A percentile compares a stretch with the other conserved stretches of the same genome.
Conservation (phyloP, 2,797 vertebrate species). For the Semaprochilodus insignis region DNA sequence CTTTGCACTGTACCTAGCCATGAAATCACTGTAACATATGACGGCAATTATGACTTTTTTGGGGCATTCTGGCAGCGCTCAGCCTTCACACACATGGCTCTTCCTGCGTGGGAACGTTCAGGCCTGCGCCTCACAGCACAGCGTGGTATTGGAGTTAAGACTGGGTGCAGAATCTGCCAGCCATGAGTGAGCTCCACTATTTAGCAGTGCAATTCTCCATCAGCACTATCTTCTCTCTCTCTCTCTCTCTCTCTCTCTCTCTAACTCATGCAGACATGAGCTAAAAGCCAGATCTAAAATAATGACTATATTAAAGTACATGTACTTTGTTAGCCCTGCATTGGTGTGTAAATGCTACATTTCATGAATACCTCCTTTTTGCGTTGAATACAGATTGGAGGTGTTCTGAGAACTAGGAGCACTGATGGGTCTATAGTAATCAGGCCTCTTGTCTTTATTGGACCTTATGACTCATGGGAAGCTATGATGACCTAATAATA, state of each 20-base stretch:
- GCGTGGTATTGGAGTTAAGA: conserved; percentile 61
- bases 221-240: conserved; percentile 7
- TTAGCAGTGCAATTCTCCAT: conserved; percentile 35
- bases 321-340: not conserved
- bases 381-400: too few species aligned
- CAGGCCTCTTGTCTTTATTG: too few species aligned
- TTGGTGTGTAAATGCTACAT: not conserved
- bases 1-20: not conserved
- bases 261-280: not conserved
- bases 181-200: conserved; percentile 52
- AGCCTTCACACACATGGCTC: not conserved
- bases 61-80: not conserved
- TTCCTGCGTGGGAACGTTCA: conserved; percentile 55
- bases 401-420: too few species aligned
- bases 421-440: too few species aligned
- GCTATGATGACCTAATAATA: not conserved
- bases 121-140: conserved; percentile 53
- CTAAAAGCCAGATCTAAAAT: conserved; percentile 6
- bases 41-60: not conserved
- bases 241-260: conserved; percentile 1
- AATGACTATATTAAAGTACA: not conserved
- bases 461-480: not conserved
- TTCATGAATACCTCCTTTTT: too few species aligned
- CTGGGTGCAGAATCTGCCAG: conserved; percentile 65
- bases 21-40: not conserved